Conservation (phyloP, 2,113 vertebrate species). For the Epinephelus moara region DNA sequence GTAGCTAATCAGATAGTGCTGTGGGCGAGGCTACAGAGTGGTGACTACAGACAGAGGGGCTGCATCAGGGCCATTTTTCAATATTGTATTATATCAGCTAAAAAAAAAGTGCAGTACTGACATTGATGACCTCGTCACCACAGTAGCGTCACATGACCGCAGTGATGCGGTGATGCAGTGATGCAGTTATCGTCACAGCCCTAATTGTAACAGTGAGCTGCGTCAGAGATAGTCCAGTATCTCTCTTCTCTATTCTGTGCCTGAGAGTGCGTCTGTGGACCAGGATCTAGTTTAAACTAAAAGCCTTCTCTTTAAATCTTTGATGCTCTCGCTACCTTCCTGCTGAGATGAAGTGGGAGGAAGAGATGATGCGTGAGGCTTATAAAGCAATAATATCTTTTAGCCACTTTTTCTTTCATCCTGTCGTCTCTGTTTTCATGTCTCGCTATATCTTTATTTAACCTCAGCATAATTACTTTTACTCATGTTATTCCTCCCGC, state of each 20-base stretch:
- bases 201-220: constrained; percentile 22
- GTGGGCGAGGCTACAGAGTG: too few relatives aligned
- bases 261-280: constrained; percentile 25
- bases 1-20: too few relatives aligned
- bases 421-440: constrained; percentile 10
- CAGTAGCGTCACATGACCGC: too few relatives aligned
- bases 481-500: too few relatives aligned
- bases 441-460: not conserved
- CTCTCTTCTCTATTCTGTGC: constrained; percentile 35
- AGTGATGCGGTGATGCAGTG: too few relatives aligned
- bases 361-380: constrained; percentile 25
- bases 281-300: constrained; percentile 64
- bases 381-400: constrained; percentile 21
- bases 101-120: too few relatives aligned
- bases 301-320: constrained; percentile 77
- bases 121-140: too few relatives aligned
- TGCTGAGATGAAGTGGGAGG: constrained; percentile 52
- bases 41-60: too few relatives aligned
- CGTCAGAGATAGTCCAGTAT: not conserved
- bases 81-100: too few relatives aligned
- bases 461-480: not conserved
- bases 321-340: constrained; percentile 60
- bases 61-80: too few relatives aligned
- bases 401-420: constrained; percentile 1
- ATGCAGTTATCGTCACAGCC: too few relatives aligned